Evolutionary conservation across 2,888 invertebrate genomes (phyloP).

Genomic region (Apotomis betuletana): DNA sequence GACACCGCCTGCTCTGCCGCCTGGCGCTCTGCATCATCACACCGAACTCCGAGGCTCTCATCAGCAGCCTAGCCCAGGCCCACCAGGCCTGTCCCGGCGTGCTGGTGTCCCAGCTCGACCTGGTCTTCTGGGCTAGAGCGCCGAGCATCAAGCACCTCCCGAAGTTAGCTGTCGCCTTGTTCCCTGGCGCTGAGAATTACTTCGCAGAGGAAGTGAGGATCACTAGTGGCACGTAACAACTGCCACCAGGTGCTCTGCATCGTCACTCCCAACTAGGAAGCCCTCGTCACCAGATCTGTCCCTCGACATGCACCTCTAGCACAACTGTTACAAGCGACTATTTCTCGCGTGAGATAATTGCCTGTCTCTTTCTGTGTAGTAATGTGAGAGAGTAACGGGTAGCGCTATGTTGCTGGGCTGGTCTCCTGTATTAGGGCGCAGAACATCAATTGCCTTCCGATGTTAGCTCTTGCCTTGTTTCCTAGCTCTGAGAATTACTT

Average conservation of each 20-base stretch:
- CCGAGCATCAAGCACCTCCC: slow-evolving; percentile 54
- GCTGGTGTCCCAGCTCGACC: slow-evolving; percentile 50
- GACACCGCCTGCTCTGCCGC: slow-evolving; percentile 67
- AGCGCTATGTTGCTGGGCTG: slow-evolving; percentile 41
- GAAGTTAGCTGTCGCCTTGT: slow-evolving; percentile 59
- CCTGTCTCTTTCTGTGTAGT: too few relatives aligned
- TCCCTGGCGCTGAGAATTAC: slow-evolving; percentile 21
- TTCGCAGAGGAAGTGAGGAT: slow-evolving; percentile 48
- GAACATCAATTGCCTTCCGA: slow-evolving; percentile 51
- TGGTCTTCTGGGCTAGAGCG: slow-evolving; percentile 54
- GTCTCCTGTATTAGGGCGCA: slow-evolving; percentile 55
- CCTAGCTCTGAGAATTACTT: not conserved
- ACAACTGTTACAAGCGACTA: too few relatives aligned
- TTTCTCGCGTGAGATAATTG: too few relatives aligned
- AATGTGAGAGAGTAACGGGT: too few relatives aligned
- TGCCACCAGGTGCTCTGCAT: too few relatives aligned
- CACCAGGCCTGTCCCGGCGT: slow-evolving; percentile 58
- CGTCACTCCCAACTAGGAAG: too few relatives aligned
- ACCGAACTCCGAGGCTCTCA: slow-evolving; percentile 47
- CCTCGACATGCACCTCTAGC: too few relatives aligned
- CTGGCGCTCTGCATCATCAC: slow-evolving; percentile 61
- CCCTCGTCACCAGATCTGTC: too few relatives aligned
- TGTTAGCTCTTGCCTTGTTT: slow-evolving; percentile 59
- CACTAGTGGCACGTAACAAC: not conserved
- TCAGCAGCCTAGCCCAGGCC: slow-evolving; percentile 44